phyloP scores from a whole-genome alignment of 2,113 vertebrate species.

The Zapornia atra region DNA sequence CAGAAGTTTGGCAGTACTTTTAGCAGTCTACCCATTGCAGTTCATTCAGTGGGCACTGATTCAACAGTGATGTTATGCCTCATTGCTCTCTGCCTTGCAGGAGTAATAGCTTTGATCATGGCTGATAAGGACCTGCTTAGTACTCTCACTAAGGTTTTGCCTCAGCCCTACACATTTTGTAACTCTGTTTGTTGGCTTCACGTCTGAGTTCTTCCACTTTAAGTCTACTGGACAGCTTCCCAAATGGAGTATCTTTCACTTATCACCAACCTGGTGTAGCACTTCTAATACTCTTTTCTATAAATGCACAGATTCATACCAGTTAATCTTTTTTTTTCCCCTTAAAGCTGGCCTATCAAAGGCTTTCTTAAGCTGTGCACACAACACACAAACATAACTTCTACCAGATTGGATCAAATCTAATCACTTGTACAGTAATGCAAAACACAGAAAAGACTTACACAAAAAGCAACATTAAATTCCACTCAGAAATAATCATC shows the following conservation, averaged over 20 bases:
- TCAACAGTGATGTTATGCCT: background rate
- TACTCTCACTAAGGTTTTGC: background rate
- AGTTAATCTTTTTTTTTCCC: background rate
- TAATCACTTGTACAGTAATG: background rate
- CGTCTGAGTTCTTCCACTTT: background rate
- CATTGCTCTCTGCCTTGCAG: background rate
- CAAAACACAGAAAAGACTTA: conserved; percentile 9
- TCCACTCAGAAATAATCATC: background rate
- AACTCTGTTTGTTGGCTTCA: background rate
- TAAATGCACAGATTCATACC: background rate
- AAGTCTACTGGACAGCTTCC: background rate
- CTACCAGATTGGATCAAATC: background rate
- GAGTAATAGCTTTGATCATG: background rate
- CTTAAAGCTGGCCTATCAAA: background rate
- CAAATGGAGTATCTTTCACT: background rate
- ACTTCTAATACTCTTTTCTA: background rate
- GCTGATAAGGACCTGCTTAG: background rate
- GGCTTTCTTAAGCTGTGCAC: background rate
- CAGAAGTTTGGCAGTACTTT: background rate
- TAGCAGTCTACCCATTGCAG: background rate
- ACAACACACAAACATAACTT: background rate
- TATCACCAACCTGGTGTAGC: background rate
- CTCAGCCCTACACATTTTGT: too few relatives aligned
- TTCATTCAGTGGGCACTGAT: background rate
- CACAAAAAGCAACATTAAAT: conserved; percentile 23